phyloP scores from a whole-genome alignment of 2,888 invertebrate species.

The Bibio marci region DNA sequence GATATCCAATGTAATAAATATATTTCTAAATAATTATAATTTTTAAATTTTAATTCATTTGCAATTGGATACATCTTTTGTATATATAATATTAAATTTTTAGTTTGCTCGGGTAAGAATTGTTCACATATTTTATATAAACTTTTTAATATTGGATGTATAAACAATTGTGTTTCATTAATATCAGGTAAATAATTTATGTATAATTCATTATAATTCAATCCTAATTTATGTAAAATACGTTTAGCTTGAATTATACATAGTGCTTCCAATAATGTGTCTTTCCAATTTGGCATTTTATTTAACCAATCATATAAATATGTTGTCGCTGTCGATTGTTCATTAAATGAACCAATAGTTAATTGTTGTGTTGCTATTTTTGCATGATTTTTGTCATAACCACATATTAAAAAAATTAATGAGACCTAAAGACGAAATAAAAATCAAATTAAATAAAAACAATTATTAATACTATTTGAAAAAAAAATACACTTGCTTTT shows the following conservation, averaged over 20 bases:
- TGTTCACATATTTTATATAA: slow-evolving; percentile 31
- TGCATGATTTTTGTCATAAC: slow-evolving; percentile 13
- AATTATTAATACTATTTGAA: neutral
- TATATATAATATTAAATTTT: slow-evolving; percentile 15
- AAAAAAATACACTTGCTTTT: slow-evolving; percentile 20
- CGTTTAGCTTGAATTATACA: slow-evolving; percentile 31
- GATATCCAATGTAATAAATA: slow-evolving; percentile 23
- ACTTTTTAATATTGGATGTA: slow-evolving; percentile 30
- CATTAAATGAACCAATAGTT: neutral
- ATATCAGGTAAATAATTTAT: slow-evolving; percentile 24
- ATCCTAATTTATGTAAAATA: slow-evolving; percentile 27
- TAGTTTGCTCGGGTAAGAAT: slow-evolving; percentile 19
- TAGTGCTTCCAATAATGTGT: slow-evolving; percentile 33
- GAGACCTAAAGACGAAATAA: slow-evolving; percentile 16
- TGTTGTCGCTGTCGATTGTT: neutral
- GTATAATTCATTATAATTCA: slow-evolving; percentile 17
- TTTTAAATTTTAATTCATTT: slow-evolving; percentile 19
- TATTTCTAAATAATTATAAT: slow-evolving; percentile 20
- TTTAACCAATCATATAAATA: slow-evolving; percentile 19
- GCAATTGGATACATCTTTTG: slow-evolving; percentile 10
- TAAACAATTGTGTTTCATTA: slow-evolving; percentile 19
- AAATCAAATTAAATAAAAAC: neutral
- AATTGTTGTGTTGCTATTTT: slow-evolving; percentile 1
- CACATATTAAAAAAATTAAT: slow-evolving; percentile 21
- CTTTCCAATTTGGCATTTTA: slow-evolving; percentile 25